These are phyloP conservation scores for Actenoides hombroni DNA, from an alignment of 2,113 vertebrate species.

Conservation along the genomic window DNA sequence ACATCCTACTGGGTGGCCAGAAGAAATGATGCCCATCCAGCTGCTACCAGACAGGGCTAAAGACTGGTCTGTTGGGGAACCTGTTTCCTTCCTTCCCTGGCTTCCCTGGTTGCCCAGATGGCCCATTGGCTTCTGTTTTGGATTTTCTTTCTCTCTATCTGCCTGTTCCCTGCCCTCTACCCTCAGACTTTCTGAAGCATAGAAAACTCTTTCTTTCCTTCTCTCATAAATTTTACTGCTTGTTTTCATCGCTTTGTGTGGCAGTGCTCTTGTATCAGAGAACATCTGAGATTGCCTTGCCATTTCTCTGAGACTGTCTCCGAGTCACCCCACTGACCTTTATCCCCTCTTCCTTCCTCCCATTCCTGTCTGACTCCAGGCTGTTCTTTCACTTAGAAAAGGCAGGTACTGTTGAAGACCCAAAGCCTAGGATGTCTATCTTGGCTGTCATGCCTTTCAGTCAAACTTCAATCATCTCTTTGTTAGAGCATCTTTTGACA, in stretches of 20 bases:
- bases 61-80: not conserved
- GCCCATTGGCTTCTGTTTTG: not conserved
- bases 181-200: not conserved
- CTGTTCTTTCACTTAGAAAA: not conserved
- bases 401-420: not conserved
- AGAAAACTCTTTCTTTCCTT: not conserved
- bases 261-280: not conserved
- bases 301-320: not conserved
- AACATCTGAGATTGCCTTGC: not conserved
- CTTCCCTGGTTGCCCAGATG: not conserved
- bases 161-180: fast-evolving
- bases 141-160: not conserved
- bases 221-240: not conserved
- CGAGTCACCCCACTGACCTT: not conserved
- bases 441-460: not conserved
- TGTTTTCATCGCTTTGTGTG: not conserved
- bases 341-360: not conserved
- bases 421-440: not conserved
- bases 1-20: fast-evolving
- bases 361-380: not conserved
- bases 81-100: not conserved
- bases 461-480: not conserved
- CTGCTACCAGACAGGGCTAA: not conserved
- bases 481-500: not conserved
- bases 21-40: fast-evolving